Percentiles rank a stretch among this genome's conserved stretches.
These are phyloP conservation scores for Blastobasis adustella DNA, from an alignment of 2,888 invertebrate genomes.

Conservation along the genomic window DNA sequence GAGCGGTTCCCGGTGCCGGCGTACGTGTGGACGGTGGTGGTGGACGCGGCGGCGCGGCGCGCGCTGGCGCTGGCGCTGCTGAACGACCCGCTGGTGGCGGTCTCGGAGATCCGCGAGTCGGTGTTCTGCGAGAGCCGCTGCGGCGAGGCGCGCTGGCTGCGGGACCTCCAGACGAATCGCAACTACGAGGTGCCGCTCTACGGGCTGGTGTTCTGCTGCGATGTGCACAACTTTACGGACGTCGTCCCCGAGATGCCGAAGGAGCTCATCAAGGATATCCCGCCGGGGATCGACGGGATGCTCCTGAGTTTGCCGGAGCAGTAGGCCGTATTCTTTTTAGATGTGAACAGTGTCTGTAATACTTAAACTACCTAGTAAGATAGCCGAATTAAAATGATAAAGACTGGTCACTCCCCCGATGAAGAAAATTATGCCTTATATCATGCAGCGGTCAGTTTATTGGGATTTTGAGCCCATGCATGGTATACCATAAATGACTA, in stretches of 20 bases:
- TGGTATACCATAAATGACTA: too few species aligned
- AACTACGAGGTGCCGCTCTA: constrained; percentile 50
- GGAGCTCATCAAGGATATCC: constrained; percentile 20
- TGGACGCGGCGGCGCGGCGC: constrained; percentile 18
- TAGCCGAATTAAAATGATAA: too few species aligned
- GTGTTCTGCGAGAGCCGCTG: constrained; percentile 60
- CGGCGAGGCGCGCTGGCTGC: constrained; percentile 42
- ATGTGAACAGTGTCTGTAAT: too few species aligned
- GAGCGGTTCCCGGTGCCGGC: constrained; percentile 54
- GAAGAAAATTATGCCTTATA: too few species aligned
- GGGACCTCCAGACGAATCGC: constrained; percentile 32
- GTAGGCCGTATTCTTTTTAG: too few species aligned
- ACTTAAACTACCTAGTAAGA: too few species aligned
- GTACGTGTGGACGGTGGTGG: constrained; percentile 56
- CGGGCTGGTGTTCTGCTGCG: constrained; percentile 61
- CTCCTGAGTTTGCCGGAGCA: constrained; percentile 24
- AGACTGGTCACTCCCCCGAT: too few species aligned
- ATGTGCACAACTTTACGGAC: constrained; percentile 32
- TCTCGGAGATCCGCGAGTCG: constrained; percentile 53
- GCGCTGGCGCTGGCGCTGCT: constrained; percentile 47
- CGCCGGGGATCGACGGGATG: constrained; percentile 33
- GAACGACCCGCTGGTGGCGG: constrained; percentile 61
- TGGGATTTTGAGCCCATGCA: too few species aligned
- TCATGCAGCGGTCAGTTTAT: too few species aligned
- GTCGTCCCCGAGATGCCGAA: constrained; percentile 38